A percentile compares a stretch with the other conserved stretches of the same genome.
Evolutionary conservation across 2,888 invertebrate species (phyloP).

Genomic region (Tolmerus cingulatus): DNA sequence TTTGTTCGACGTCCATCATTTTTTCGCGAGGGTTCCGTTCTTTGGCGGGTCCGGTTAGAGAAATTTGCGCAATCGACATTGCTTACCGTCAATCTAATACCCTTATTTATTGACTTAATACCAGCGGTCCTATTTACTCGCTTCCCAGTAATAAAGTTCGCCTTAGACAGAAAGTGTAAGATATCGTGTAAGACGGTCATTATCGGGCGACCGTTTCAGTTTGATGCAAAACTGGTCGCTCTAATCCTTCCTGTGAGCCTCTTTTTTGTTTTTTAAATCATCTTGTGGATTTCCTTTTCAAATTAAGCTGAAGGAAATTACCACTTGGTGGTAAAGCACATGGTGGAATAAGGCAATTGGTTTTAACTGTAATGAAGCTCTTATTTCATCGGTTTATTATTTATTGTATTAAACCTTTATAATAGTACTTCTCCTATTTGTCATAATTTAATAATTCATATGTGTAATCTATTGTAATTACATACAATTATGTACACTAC

Average conservation of each 20-base stretch:
- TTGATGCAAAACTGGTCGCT: not conserved
- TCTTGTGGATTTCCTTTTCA: not conserved
- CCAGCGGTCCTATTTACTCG: not conserved
- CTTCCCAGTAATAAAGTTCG: not conserved
- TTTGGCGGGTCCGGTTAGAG: not conserved
- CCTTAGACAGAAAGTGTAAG: slow-evolving; percentile 22
- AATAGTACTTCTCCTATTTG: too few species aligned
- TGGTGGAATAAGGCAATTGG: not conserved
- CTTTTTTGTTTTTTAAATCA: not conserved
- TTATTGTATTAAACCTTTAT: not conserved
- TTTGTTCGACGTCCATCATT: slow-evolving; percentile 19
- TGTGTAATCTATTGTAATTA: too few species aligned
- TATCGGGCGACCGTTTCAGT: not conserved
- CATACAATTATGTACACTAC: too few species aligned
- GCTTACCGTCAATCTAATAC: slow-evolving; percentile 13
- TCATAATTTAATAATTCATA: too few species aligned
- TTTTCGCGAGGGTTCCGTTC: not conserved
- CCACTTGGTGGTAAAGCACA: not conserved
- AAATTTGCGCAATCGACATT: not conserved
- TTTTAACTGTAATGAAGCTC: not conserved
- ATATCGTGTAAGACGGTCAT: slow-evolving; percentile 1
- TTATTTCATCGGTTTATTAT: too few species aligned
- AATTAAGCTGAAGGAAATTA: not conserved
- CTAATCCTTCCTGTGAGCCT: not conserved
- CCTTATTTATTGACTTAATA: slow-evolving; percentile 36